Evolutionary conservation across 2,888 invertebrate species (phyloP).

Genomic region (Rotaria sp.): DNA sequence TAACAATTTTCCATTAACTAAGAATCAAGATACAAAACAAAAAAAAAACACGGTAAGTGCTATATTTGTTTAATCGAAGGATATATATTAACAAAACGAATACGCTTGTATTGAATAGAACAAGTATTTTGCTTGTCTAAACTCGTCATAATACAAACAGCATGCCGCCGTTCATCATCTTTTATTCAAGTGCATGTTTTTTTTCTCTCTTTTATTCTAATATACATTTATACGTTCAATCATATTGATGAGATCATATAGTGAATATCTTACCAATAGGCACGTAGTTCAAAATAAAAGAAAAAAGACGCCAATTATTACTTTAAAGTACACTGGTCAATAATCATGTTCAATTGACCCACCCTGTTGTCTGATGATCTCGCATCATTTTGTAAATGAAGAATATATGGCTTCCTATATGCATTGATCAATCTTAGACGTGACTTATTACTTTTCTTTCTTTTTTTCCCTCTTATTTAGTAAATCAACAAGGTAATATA

Average conservation of each 20-base stretch:
- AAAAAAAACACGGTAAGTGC: background rate
- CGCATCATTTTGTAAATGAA: background rate
- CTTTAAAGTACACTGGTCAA: background rate
- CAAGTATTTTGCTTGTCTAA: slow-evolving; percentile 1
- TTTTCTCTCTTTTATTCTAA: background rate
- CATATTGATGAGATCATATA: background rate
- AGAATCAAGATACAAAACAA: background rate
- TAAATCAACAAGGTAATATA: background rate
- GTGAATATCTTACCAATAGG: background rate
- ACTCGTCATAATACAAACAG: background rate
- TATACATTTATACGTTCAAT: background rate
- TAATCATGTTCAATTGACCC: background rate
- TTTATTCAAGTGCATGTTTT: background rate
- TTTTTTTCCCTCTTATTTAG: background rate
- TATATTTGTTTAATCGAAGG: background rate
- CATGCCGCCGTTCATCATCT: background rate
- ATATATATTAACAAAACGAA: background rate
- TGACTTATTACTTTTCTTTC: background rate
- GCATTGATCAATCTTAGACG: background rate
- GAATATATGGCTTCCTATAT: background rate
- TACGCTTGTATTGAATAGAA: background rate
- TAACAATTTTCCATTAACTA: background rate
- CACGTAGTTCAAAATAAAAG: background rate
- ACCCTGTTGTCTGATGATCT: no score
- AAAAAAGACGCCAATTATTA: background rate